phyloP scores from a whole-genome alignment of 2,797 vertebrate genomes.

The Craterocephalus amniculus region DNA sequence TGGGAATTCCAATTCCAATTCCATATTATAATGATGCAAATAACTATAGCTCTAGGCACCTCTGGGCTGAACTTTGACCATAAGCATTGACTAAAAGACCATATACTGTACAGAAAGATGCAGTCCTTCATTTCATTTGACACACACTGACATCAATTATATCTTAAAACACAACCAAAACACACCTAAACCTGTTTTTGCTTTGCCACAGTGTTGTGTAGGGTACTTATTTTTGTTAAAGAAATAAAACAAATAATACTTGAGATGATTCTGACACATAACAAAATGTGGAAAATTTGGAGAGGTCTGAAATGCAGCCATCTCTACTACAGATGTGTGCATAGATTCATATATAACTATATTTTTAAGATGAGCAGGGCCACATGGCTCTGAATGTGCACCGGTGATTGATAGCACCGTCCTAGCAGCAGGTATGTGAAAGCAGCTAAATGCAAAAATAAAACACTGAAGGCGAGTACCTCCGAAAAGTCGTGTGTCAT shows the following conservation, averaged over 20 bases:
- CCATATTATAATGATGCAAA: background rate
- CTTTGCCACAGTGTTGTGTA: background rate
- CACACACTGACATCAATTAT: background rate
- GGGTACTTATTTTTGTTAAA: background rate
- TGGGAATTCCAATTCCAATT: background rate
- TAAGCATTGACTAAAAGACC: background rate
- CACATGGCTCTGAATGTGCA: constrained; percentile 20
- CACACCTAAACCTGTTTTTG: background rate
- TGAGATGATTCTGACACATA: background rate
- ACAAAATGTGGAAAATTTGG: background rate
- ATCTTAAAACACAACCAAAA: background rate
- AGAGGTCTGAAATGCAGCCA: background rate
- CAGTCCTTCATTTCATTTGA: background rate
- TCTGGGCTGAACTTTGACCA: background rate
- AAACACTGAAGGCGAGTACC: constrained; percentile 81
- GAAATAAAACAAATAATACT: background rate
- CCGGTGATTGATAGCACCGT: constrained; percentile 25
- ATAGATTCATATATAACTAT: background rate
- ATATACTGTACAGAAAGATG: background rate
- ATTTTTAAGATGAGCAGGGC: constrained; percentile 3
- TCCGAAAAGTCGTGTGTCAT: constrained; percentile 87
- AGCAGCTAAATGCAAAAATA: constrained; percentile 70
- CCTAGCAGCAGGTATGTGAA: constrained; percentile 56
- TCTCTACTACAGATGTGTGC: background rate
- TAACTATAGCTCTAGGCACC: background rate